Evolutionary conservation across 2,888 invertebrate species (phyloP), one percentile per base, ranked within the genome.

Genomic region (Ommatoiulus sabulosus): DNA sequence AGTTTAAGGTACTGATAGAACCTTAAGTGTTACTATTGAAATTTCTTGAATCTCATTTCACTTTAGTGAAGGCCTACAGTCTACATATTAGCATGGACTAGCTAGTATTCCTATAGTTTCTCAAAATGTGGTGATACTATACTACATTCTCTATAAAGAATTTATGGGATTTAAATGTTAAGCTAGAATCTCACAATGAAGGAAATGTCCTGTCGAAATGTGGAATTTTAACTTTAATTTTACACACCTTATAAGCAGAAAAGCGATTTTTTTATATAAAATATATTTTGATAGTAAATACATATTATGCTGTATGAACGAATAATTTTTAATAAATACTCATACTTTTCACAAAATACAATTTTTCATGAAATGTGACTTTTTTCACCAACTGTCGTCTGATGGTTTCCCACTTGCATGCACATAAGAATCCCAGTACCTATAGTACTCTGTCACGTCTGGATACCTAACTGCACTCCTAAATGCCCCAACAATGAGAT

Each of bases 281-380:
- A 52, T 63, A n/a, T 72, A 72, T 72, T 72, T 52, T 72, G 24
- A 72, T 72, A 72, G 24, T 72, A 72, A 72, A 20, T 63, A 72
- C 24, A 10, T 72, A 72, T 72, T 72, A 24, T 72, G 72, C 72
- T 24, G 72, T 72, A 72, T n/a, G 63, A 63, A n/a, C n/a, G 63
- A 63, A 63, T 63, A 52, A 72, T 10, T 8, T 35, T 72, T 72
- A 72, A 72, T 24, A 72, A 72, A 72, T 72, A 8, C 72, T 3
- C 24, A 72, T 72, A 72, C 72, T 24, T 72, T 72, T 63, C 63
- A 20, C n/a, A 20, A 6, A 6, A 5, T 2, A 35, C 48, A 48
- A n/a, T 6, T 5, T 57, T 15, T 57, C 57, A 17, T 57, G 17
- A 4, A 48, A 48, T 48, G 48, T 48, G 48, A 35, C 35, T 35